Conservation (phyloP, 2,888 invertebrate genomes). For the Nemapogon koenigi region DNA sequence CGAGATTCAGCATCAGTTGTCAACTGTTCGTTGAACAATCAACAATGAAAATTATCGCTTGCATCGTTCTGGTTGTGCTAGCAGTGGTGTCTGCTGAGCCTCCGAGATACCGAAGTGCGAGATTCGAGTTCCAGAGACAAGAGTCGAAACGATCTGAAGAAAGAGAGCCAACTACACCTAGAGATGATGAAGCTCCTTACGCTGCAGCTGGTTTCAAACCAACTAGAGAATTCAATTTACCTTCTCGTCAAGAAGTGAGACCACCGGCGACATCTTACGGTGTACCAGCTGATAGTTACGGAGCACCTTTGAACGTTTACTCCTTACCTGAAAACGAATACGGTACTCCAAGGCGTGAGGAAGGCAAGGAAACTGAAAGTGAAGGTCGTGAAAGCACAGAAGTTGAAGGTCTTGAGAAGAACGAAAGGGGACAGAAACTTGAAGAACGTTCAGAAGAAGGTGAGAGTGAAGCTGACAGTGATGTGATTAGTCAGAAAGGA, state of each 20-base stretch:
- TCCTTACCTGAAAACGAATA: slow-evolving; percentile 37
- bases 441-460: slow-evolving; percentile 28
- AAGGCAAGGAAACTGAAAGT: slow-evolving; percentile 11
- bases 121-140: slow-evolving; percentile 35
- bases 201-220: slow-evolving; percentile 45
- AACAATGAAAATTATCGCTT: slow-evolving; percentile 41
- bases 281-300: slow-evolving; percentile 44
- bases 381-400: slow-evolving; percentile 15
- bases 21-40: too few relatives aligned
- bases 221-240: slow-evolving; percentile 38
- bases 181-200: slow-evolving; percentile 35
- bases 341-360: slow-evolving; percentile 27
- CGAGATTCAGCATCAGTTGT: slow-evolving; percentile 45
- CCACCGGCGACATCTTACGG: slow-evolving; percentile 46
- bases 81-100: slow-evolving; percentile 42
- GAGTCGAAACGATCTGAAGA: slow-evolving; percentile 20
- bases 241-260: slow-evolving; percentile 32
- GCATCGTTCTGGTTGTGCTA: slow-evolving; percentile 31
- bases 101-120: slow-evolving; percentile 31
- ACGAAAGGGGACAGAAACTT: slow-evolving; percentile 27
- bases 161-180: slow-evolving; percentile 23
- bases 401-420: slow-evolving; percentile 19
- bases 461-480: slow-evolving; percentile 25
- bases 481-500: slow-evolving; percentile 49
- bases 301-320: slow-evolving; percentile 42